phyloP scores from a whole-genome alignment of 2,888 invertebrate species.

The Agapostemon virescens region DNA sequence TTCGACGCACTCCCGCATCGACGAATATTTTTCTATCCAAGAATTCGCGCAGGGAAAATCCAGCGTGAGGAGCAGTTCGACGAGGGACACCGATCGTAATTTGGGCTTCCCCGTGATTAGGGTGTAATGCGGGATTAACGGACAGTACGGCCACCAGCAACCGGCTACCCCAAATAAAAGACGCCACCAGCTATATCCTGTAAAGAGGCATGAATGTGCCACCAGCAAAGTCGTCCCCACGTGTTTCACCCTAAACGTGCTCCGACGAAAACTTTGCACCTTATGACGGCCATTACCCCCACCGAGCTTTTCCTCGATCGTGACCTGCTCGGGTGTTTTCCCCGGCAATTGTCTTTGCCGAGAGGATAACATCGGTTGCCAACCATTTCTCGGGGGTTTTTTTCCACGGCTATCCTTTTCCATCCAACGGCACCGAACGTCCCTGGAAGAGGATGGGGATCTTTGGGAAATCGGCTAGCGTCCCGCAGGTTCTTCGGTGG shows the following conservation, averaged over 20 bases:
- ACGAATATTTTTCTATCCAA: background rate
- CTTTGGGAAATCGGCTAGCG: constrained; percentile 15
- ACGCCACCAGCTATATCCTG: constrained; percentile 56
- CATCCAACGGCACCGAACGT: background rate
- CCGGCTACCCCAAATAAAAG: constrained; percentile 41
- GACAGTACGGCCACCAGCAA: constrained; percentile 68
- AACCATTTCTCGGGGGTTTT: constrained; percentile 37
- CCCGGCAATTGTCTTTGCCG: constrained; percentile 37
- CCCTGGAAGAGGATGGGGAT: background rate
- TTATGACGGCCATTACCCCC: constrained; percentile 33
- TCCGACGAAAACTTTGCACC: constrained; percentile 38
- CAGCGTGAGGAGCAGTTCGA: background rate
- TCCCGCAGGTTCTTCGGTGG: constrained; percentile 7
- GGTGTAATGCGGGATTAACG: constrained; percentile 46
- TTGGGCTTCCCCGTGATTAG: constrained; percentile 47
- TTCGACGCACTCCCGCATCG: background rate
- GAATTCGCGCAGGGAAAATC: constrained; percentile 9
- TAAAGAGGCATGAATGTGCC: constrained; percentile 61
- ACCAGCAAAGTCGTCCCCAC: constrained; percentile 65
- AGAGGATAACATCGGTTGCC: background rate
- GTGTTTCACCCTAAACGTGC: constrained; percentile 54
- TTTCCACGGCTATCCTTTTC: background rate
- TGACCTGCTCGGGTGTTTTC: constrained; percentile 47
- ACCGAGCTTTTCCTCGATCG: background rate
- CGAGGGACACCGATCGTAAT: constrained; percentile 26